phyloP scores from a whole-genome alignment of 30 jellyfish, hydroid and myxozoan species.

The Pseudorhiza aurosa region DNA sequence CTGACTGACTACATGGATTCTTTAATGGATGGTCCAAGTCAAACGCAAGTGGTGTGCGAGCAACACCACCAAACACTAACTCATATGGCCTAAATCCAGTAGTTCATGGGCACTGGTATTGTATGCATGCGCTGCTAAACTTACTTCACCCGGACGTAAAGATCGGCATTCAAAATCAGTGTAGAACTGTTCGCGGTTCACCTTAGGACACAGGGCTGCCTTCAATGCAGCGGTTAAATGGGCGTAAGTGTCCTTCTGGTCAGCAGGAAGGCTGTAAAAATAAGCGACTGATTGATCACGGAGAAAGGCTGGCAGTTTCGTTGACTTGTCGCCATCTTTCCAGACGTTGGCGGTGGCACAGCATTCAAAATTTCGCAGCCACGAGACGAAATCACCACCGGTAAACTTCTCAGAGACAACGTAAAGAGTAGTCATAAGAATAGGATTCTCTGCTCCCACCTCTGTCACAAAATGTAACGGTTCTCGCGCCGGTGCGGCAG shows the following conservation, averaged over 20 bases:
- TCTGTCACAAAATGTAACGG: no score
- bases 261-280: conserved; percentile 22
- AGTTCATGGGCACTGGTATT: conserved; percentile 29
- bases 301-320: conserved; percentile 20
- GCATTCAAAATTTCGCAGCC: conserved; percentile 49
- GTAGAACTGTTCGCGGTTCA: no score
- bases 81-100: conserved; percentile 45
- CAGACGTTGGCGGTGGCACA: conserved; percentile 48
- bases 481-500: no score
- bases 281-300: conserved; percentile 34
- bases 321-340: conserved; percentile 2
- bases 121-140: conserved; percentile 40
- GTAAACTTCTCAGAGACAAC: conserved; percentile 30
- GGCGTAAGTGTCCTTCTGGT: conserved; percentile 34
- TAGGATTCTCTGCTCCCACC: no score
- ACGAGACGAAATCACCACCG: conserved; percentile 37
- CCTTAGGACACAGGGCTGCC: no score
- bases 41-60: conserved; percentile 29
- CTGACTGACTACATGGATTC: conserved; percentile 44
- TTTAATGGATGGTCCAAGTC: conserved; percentile 27
- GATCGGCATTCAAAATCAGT: no score
- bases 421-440: no score
- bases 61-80: conserved; percentile 54
- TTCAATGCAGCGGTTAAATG: neutral
- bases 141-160: no score